These are phyloP conservation scores for Thymelicus acteon DNA, from an alignment of 2,888 invertebrate genomes.

Conservation along the genomic window DNA sequence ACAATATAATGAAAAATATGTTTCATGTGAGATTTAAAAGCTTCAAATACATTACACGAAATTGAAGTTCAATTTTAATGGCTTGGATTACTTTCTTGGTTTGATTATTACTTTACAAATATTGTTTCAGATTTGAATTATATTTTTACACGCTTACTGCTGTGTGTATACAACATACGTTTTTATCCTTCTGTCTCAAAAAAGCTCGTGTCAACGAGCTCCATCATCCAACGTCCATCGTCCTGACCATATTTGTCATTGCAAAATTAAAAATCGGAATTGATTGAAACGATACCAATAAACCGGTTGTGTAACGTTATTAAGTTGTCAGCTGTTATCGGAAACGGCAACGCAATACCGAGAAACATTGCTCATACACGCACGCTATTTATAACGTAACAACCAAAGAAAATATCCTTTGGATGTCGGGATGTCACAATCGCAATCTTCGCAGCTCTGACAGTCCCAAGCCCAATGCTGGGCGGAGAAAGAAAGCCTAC, in stretches of 20 bases:
- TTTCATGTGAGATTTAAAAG: too few relatives aligned
- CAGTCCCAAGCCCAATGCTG: too few relatives aligned
- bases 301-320: slow-evolving; percentile 42
- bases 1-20: too few relatives aligned
- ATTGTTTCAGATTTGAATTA: too few relatives aligned
- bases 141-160: too few relatives aligned
- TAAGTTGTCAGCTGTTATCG: slow-evolving; percentile 44
- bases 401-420: slow-evolving; percentile 13
- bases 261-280: slow-evolving; percentile 36
- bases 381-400: slow-evolving; percentile 26
- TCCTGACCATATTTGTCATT: slow-evolving; percentile 20
- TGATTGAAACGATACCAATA: slow-evolving; percentile 40
- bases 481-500: too few relatives aligned
- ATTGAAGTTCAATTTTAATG: too few relatives aligned
- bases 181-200: not conserved
- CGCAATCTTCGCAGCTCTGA: not conserved
- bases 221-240: not conserved
- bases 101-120: too few relatives aligned
- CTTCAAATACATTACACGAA: too few relatives aligned
- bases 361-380: slow-evolving; percentile 38
- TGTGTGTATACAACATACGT: too few relatives aligned
- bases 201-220: not conserved
- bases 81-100: too few relatives aligned
- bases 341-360: slow-evolving; percentile 40
- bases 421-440: slow-evolving; percentile 16